phyloP scores from a whole-genome alignment of 2,113 vertebrate species.

The Callospermophilus lateralis region DNA sequence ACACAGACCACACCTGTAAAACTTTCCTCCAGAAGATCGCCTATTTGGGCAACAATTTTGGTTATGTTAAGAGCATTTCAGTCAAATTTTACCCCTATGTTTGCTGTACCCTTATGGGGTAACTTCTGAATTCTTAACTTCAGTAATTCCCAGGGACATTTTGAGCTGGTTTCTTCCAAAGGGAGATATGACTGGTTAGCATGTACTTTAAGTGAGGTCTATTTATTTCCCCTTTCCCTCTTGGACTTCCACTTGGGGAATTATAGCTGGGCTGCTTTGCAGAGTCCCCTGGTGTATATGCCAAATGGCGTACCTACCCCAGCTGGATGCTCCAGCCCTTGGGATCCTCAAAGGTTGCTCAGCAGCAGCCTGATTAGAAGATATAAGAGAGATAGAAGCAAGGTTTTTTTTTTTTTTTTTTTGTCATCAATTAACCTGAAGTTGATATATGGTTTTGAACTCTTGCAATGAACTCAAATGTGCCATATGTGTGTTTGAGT shows the following conservation, averaged over 20 bases:
- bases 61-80: background rate
- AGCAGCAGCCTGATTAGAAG: slow-evolving; percentile 77
- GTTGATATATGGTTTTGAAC: background rate
- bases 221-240: slow-evolving; percentile 74
- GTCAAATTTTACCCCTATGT: background rate
- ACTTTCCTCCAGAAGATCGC: background rate
- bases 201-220: slow-evolving; percentile 43
- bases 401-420: background rate
- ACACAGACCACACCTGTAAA: background rate
- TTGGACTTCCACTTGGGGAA: slow-evolving; percentile 67
- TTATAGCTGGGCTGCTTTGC: background rate
- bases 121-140: background rate
- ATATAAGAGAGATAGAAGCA: background rate
- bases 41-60: background rate
- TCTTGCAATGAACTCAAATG: background rate
- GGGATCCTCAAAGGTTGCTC: slow-evolving; percentile 74
- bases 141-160: slow-evolving; percentile 50
- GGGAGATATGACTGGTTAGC: slow-evolving; percentile 52
- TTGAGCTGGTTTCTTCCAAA: slow-evolving; percentile 68
- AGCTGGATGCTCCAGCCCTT: slow-evolving; percentile 40
- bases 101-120: background rate
- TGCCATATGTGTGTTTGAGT: background rate
- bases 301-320: background rate
- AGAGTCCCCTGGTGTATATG: background rate
- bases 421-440: slow-evolving; percentile 6